Evolutionary conservation across 2,888 invertebrate species (phyloP).

Genomic region (Drosophila incognita): DNA sequence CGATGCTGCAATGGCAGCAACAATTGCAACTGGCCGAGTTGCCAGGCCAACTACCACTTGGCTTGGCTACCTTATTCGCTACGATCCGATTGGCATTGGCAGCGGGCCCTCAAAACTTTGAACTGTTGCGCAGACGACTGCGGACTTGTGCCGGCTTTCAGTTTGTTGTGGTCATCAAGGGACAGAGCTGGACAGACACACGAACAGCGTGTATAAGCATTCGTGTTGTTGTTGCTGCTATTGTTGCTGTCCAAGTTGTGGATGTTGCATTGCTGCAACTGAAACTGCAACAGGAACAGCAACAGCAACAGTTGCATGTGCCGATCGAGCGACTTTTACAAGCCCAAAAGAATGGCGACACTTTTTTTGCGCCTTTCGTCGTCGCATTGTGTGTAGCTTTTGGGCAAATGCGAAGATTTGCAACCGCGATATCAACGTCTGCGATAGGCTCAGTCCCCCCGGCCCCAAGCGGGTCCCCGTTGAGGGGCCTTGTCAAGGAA

Average conservation of each 20-base stretch:
- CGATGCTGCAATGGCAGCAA: conserved; percentile 32
- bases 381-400: conserved; percentile 58
- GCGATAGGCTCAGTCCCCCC: conserved; percentile 62
- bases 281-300: conserved; percentile 38
- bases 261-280: conserved; percentile 23
- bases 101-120: conserved; percentile 82
- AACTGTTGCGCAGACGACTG: conserved; percentile 81
- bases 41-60: conserved; percentile 20
- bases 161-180: conserved; percentile 75
- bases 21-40: conserved; percentile 38
- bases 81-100: conserved; percentile 72
- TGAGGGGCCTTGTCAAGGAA: conserved; percentile 32
- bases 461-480: background rate
- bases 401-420: conserved; percentile 45
- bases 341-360: conserved; percentile 70
- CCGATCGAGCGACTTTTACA: conserved; percentile 58
- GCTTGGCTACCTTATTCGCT: conserved; percentile 60
- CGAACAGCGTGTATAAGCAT: conserved; percentile 52
- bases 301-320: conserved; percentile 53
- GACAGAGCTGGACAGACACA: conserved; percentile 48
- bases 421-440: conserved; percentile 24
- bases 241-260: conserved; percentile 13
- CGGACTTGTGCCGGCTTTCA: conserved; percentile 84
- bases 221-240: conserved; percentile 52
- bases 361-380: conserved; percentile 63